Base-by-base conservation (phyloP, 2,797 vertebrate genomes). In the Notoglanidium macrostoma region DNA sequence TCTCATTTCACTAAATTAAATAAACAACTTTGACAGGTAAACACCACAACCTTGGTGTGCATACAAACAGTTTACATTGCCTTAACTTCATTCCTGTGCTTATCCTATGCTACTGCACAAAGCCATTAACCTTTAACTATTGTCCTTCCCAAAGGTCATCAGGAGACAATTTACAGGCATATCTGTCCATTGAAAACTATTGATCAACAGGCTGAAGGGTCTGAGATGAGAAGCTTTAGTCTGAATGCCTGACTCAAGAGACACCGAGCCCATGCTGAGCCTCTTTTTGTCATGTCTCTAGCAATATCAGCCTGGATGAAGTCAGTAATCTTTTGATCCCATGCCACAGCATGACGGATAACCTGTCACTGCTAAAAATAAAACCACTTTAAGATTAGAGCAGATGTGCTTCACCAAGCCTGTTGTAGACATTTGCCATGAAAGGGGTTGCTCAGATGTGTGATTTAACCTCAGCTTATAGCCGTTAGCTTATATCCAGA, bases 151-250 rank as follows among this genome's bases (percentile, higher is more conserved):
- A 26, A 26, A 61, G 32, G 35, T 61, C 32, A 44, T 44, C 35
- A 79, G 8, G 4, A 78, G 29, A 6, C n/a, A 14, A 61, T 44
- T 61, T n/a, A 44, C 55, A 59, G 44, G 12, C 32, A 70, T 35
- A 17, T 68, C 46, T 32, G 46, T 54, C n/a, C 32, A 21, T 51
- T 14, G 17, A 9, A 35, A 3, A 21, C 67, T 79, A 88, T 85
- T 90, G 87, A 91, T 85, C 82, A 63, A 55, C 55, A 81, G 74
- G 90, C 70, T 89, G 29, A 81, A 68, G 73, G 21, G 55, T 85
- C 65, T 77, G 35, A 83, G 61, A 87, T 73, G 68, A 85, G 59
- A 88, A 86, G 51, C 68, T 87, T 67, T 44, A 78, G 59, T 63
- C 76, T 84, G 26, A 81, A 17, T 12, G 8, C 76, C 11, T 57